phyloP scores from a whole-genome alignment of 2,888 invertebrate genomes.

The Pterostichus madidus region DNA sequence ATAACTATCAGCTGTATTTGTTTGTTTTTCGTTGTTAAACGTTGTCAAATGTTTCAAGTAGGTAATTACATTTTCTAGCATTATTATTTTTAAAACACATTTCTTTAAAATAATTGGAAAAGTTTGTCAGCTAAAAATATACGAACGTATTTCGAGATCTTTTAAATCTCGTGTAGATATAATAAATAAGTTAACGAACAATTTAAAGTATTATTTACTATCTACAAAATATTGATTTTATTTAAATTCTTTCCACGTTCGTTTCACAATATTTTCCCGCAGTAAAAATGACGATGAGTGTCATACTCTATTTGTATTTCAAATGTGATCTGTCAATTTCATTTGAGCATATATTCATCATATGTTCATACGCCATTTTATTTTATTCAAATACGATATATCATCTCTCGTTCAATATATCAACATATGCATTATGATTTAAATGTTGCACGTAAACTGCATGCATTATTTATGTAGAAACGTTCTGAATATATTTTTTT shows the following conservation, averaged over 20 bases:
- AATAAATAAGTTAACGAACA: no score
- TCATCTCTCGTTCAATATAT: conserved; percentile 9
- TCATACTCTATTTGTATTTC: conserved; percentile 24
- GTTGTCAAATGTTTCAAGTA: no score
- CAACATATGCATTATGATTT: conserved; percentile 44
- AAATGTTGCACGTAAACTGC: conserved; percentile 40
- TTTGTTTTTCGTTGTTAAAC: no score
- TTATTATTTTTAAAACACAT: no score
- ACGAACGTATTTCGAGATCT: no score
- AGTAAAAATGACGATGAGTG: not conserved
- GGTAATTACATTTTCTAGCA: no score
- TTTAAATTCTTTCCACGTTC: not conserved
- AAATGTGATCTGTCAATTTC: conserved; percentile 43
- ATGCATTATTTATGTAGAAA: conserved; percentile 45
- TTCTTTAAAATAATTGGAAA: no score
- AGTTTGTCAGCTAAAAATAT: no score
- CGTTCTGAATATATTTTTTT: conserved; percentile 3
- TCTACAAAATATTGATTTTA: conserved; percentile 5
- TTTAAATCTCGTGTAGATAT: no score
- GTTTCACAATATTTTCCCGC: conserved; percentile 3
- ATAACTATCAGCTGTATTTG: no score
- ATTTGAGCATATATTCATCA: conserved; percentile 48
- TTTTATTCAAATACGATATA: conserved; percentile 16
- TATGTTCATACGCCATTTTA: conserved; percentile 42
- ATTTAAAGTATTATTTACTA: no score